Evolutionary conservation across 2,113 vertebrate species (phyloP), one percentile per base, ranked within the genome.

Genomic region (Takifugu flavidus): DNA sequence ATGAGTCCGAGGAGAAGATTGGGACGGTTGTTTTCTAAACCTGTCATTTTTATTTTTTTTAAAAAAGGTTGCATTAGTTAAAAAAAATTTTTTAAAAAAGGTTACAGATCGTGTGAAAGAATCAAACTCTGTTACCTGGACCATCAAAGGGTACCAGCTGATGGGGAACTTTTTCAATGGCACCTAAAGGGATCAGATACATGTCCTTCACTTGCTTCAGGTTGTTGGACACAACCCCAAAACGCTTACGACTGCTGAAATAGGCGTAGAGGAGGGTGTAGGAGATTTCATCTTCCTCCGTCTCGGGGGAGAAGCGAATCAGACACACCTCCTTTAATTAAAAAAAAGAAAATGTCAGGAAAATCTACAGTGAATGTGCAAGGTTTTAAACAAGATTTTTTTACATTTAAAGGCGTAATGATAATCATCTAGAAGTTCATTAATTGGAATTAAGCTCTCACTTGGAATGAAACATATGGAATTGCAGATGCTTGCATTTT

Each of bases 81-180:
- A 53, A 25, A 65, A 47, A 58, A 43, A 1, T 20, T 20, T 20
- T 20, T 20, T 20, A 61, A 57, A 29, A 51, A 34, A 14, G 2
- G 13, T 14, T 8, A 14, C 12, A 44, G 4, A 72, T 56, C 5
- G 25, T 28, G 25, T 13, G 12, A 53, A 25, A 60, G 14, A 20
- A 69, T 29, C 54, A 3, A 13, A 56, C 7, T 5, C 4, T 29
- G 85, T 89, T 94, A 99, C 97, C 96, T 87, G 97, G 97, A 64
- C 96, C 96, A 86, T 99, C 97, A 85, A 99, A 99, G 72, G 97
- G 96, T 88, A 98, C 95, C 49, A 99, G 94, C 78, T 97, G 96
- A 85, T 99, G 93, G 70, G 97, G 96, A 67, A 99, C 94, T 91
- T 98, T 98, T 84, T 99, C 96, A 47, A 86, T 87, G 49, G 94